These are phyloP conservation scores for Ceriagrion tenellum DNA, from an alignment of 2,888 invertebrate species.

Conservation along the genomic window DNA sequence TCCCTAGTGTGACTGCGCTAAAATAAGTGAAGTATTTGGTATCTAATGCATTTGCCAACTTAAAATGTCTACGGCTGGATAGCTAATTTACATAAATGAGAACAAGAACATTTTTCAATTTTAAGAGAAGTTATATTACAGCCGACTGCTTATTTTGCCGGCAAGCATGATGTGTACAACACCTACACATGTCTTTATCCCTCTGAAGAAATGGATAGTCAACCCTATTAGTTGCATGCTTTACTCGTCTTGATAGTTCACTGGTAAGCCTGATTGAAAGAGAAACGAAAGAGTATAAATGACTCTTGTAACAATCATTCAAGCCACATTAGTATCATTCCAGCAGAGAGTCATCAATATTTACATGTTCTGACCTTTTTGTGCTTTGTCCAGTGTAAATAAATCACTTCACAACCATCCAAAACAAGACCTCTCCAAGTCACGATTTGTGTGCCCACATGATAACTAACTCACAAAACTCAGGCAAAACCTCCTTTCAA, in stretches of 20 bases:
- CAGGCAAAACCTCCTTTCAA: too few species aligned
- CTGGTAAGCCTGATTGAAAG: conserved; percentile 19
- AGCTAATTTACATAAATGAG: background rate
- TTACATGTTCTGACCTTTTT: too few species aligned
- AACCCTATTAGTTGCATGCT: background rate
- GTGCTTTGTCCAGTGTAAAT: too few species aligned
- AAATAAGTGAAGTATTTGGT: too few species aligned
- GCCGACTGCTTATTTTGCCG: background rate
- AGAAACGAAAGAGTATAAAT: background rate
- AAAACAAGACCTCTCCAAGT: too few species aligned
- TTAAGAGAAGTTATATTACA: background rate
- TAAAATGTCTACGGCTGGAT: background rate
- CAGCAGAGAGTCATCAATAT: too few species aligned
- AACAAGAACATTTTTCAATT: background rate
- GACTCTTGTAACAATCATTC: background rate
- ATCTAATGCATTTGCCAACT: background rate
- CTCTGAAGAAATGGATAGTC: conserved; percentile 38
- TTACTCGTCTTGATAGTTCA: conserved; percentile 51
- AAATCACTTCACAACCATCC: too few species aligned
- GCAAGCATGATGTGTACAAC: background rate
- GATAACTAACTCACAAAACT: too few species aligned
- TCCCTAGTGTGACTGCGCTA: too few species aligned
- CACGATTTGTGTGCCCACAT: too few species aligned
- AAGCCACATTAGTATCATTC: too few species aligned
- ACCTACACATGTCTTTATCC: background rate